A percentile compares a stretch with the other conserved stretches of the same genome.
Evolutionary conservation across 1,140 invertebrate genomes (phyloP).

Genomic region (Drosophila sulfurigaster): DNA sequence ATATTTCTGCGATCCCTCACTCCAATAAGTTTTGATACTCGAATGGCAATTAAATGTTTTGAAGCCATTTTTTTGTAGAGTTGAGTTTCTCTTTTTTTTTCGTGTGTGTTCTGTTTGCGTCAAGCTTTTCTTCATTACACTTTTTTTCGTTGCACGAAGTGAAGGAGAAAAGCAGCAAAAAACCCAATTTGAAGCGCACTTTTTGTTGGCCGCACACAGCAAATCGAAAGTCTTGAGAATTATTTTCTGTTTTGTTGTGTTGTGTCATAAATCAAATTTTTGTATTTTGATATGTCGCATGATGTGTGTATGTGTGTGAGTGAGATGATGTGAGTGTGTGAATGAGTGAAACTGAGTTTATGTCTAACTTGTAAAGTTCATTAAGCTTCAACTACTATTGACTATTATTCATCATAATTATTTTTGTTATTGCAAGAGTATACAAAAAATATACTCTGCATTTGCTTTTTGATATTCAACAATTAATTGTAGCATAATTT

Average conservation of each 20-base stretch:
- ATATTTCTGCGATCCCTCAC: not conserved
- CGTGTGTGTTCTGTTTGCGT: slow-evolving; percentile 3
- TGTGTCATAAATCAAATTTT: slow-evolving; percentile 51
- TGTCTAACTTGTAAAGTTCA: slow-evolving; percentile 15
- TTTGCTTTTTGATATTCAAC: slow-evolving; percentile 64
- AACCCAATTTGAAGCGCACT: slow-evolving; percentile 50
- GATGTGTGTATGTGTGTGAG: slow-evolving; percentile 17
- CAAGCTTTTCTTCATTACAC: slow-evolving; percentile 35
- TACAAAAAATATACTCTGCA: slow-evolving; percentile 8
- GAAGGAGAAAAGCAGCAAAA: slow-evolving; percentile 7
- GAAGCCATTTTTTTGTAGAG: slow-evolving; percentile 67
- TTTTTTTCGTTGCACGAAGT: slow-evolving; percentile 49
- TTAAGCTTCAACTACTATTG: slow-evolving; percentile 9
- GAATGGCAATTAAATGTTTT: slow-evolving; percentile 82
- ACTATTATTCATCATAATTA: not conserved
- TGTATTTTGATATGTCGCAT: slow-evolving; percentile 75
- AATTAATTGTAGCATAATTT: slow-evolving; percentile 55
- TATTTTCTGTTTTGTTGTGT: slow-evolving; percentile 30
- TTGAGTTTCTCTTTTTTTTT: slow-evolving; percentile 19
- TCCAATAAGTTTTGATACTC: slow-evolving; percentile 53
- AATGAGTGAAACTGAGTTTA: slow-evolving; percentile 22
- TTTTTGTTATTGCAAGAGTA: slow-evolving; percentile 18
- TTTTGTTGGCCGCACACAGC: slow-evolving; percentile 27
- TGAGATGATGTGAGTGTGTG: slow-evolving; percentile 23
- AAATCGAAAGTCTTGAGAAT: slow-evolving; percentile 36